phyloP scores from a whole-genome alignment of 1,140 invertebrate species.

The Propsilocerus akamusi region DNA sequence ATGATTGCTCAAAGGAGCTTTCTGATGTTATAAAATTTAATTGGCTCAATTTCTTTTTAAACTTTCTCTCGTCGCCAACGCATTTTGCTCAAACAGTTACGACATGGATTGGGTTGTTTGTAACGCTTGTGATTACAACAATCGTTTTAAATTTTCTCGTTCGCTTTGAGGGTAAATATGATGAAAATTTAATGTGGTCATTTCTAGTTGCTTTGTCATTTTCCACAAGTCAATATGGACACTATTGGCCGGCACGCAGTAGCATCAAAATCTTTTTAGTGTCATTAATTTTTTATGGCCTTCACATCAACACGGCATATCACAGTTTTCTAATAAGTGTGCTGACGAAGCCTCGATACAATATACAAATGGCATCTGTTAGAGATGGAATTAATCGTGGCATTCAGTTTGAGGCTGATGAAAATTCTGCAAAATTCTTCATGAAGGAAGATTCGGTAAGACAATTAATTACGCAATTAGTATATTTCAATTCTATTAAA shows the following conservation, averaged over 20 bases:
- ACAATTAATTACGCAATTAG: background rate
- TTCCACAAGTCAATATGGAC: background rate
- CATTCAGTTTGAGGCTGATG: slow-evolving; percentile 1
- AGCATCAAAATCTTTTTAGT: slow-evolving; percentile 7
- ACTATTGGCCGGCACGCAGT: background rate
- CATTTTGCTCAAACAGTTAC: background rate
- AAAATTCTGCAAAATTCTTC: background rate
- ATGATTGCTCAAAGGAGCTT: no score
- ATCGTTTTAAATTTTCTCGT: background rate
- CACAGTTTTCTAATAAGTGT: slow-evolving; percentile 7
- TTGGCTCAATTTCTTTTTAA: background rate
- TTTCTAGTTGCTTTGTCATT: background rate
- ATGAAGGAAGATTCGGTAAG: slow-evolving; percentile 1
- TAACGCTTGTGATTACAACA: background rate
- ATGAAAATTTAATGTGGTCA: slow-evolving; percentile 1
- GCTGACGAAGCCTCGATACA: slow-evolving; percentile 7
- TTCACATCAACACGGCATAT: slow-evolving; percentile 7
- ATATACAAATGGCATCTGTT: slow-evolving; percentile 7
- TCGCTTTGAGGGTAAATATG: background rate
- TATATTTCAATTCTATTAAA: background rate
- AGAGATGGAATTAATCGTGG: background rate
- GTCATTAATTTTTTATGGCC: slow-evolving; percentile 6
- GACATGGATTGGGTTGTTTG: background rate
- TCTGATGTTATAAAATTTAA: background rate
- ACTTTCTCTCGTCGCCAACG: background rate